Evolutionary conservation across 2,888 invertebrate genomes (phyloP), one percentile per base, ranked within the genome.

Genomic region (Plebejus argus): DNA sequence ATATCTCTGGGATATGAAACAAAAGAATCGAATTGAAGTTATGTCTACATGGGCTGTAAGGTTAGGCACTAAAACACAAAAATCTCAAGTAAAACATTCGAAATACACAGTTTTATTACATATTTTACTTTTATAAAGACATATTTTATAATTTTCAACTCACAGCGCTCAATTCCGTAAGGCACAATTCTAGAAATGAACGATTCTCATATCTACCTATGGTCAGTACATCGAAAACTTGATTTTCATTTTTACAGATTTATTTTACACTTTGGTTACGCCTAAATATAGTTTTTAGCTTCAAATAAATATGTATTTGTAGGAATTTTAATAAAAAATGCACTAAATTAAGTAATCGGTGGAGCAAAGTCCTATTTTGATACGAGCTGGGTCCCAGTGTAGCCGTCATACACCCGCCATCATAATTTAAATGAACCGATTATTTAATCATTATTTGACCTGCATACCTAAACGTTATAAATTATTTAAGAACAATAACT

Each of bases 21-120:
- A 93, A 92, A 92, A 93, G 88, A 94, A 93, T 86, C 88, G 76
- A 93, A 92, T 92, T 90, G 87, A 93, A 93, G 93, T 94, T 94
- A 87, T 86, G 86, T 74, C 83, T 84, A 86, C 82, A 83, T 82
- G 80, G 80, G 79, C 83, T 90, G 86, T 84, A 90, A 91, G 91
- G 92, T 92, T 92, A 92, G 82, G 84, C 88, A 79, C 82, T 85
- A 87, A 85, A 84, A 85, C 82, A 78, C 76, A 66, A 28, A 28
- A 66, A 66, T 28, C 8, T 23, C 28, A 28, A 66, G 28, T n/a
- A 71, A 39, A 71, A 39, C 20, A 71, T 20, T 39, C 79, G 82
- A 85, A 87, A 85, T 84, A 85, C 82, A 79, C 75, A 72, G 28
- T 39, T 61, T 35, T 77, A 28, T 18, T 39, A n/a, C 5, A 61